Conservation (phyloP, 2,888 invertebrate genomes). For the Hyposoter dolosus region DNA sequence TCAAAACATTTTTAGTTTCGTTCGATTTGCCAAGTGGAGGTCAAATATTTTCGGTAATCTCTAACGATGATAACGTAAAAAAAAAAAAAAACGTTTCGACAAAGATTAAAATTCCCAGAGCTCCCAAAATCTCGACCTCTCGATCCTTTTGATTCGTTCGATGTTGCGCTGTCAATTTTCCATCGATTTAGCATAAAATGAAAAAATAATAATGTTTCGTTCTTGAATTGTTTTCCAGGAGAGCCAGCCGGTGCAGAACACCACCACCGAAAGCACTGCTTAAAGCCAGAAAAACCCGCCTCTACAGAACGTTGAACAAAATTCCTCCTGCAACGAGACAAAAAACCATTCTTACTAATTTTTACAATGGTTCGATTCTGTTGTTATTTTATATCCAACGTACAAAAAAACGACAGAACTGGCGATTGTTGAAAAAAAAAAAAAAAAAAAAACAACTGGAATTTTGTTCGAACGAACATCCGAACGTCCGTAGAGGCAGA, state of each 20-base stretch:
- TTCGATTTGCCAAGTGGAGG: too few relatives aligned
- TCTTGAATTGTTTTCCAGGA: conserved; percentile 82
- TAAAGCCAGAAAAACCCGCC: conserved; percentile 78
- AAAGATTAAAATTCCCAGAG: neutral
- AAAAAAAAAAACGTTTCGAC: neutral
- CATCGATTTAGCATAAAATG: neutral
- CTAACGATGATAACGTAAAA: too few relatives aligned
- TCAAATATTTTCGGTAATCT: too few relatives aligned
- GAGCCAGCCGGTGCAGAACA: conserved; percentile 87
- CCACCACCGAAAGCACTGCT: conserved; percentile 88
- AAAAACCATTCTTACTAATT: neutral
- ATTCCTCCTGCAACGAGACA: conserved; percentile 47
- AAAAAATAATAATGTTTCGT: conserved; percentile 44
- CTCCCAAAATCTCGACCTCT: neutral
- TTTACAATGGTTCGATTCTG: neutral
- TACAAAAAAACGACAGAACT: conserved; percentile 1
- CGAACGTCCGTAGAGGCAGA: conserved; percentile 63
- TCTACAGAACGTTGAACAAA: conserved; percentile 59
- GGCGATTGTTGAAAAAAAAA: neutral
- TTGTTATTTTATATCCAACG: neutral
- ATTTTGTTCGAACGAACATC: neutral
- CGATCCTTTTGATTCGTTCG: neutral
- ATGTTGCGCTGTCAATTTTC: neutral
- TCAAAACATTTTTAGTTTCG: too few relatives aligned
- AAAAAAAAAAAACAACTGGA: neutral